These are phyloP conservation scores for Bufo bufo DNA, from an alignment of 2,113 vertebrate genomes.

Conservation along the genomic window DNA sequence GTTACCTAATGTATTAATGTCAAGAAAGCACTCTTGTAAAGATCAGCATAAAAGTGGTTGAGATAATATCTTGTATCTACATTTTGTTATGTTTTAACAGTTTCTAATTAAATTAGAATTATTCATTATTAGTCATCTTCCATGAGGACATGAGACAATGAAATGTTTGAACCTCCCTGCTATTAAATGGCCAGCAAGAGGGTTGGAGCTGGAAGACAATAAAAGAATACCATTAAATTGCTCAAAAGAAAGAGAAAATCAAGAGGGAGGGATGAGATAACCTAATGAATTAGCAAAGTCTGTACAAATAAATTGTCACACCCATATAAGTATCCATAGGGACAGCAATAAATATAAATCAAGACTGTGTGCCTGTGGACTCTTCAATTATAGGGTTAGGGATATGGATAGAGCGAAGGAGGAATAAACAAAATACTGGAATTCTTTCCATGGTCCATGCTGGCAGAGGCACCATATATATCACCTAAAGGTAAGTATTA, in stretches of 20 bases:
- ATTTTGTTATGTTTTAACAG: neutral
- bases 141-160: slow-evolving; percentile 15
- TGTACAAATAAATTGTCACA: neutral
- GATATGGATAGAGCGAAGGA: too few species aligned
- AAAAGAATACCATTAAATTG: neutral
- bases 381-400: neutral
- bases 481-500: too few species aligned
- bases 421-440: neutral
- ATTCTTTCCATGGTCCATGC: neutral
- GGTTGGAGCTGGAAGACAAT: neutral
- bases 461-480: too few species aligned
- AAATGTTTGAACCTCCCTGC: neutral
- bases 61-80: neutral
- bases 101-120: slow-evolving; percentile 21
- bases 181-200: neutral
- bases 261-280: neutral
- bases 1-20: neutral
- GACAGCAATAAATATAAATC: neutral
- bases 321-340: neutral
- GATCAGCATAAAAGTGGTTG: neutral
- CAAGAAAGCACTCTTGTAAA: neutral
- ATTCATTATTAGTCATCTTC: slow-evolving; percentile 24
- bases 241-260: neutral
- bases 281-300: neutral
- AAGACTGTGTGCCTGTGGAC: neutral